Base-by-base conservation (phyloP, 1,140 invertebrate species). In the Hyles vespertilio region DNA sequence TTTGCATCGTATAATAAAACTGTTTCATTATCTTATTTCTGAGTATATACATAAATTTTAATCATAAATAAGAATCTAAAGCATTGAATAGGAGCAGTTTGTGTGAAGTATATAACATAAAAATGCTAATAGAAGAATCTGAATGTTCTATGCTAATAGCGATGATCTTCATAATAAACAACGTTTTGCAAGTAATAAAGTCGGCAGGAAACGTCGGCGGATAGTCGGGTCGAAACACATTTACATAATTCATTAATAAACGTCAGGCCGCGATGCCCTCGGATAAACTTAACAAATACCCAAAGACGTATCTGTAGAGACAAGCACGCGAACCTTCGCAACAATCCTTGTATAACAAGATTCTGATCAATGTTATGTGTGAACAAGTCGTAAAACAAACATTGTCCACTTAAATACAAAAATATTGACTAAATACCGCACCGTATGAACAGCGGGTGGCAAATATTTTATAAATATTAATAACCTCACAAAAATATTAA, bases 241-340 rank as follows among this genome's bases (percentile, higher is more conserved):
- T 82, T 80, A 69, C 79, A 82, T 82, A 80, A 77, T 78, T 79
- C 77, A 80, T 82, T 80, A 74, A 74, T 82, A 82, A 70, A 74
- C 69, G 77, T 77, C 79, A 63, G 52, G 53, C 56, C 63, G 63
- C 67, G 77, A 77, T 82, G 72, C 67, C 72, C 65, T 72, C 70
- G 58, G 73, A 80, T 80, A 80, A 73, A 69, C 67, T 67, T 64
- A 77, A 78, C 72, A 79, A 79, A 82, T 73, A 78, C 65, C 68
- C 56, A 71, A 63, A 68, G 59, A 71, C 54, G 47, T 66, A 65
- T 67, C 45, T n/a, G n/a, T 56, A 32, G 55, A 56, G 51, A 53
- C 50, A 48, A 49, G 45, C 36, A 33, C 47, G 33, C 48, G 9
- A 56, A 56, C 46, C 32, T 56, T 34, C 34, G 53, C 12, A 40